Conservation (phyloP, 2,888 invertebrate genomes). For the Nemapogon koenigi region DNA sequence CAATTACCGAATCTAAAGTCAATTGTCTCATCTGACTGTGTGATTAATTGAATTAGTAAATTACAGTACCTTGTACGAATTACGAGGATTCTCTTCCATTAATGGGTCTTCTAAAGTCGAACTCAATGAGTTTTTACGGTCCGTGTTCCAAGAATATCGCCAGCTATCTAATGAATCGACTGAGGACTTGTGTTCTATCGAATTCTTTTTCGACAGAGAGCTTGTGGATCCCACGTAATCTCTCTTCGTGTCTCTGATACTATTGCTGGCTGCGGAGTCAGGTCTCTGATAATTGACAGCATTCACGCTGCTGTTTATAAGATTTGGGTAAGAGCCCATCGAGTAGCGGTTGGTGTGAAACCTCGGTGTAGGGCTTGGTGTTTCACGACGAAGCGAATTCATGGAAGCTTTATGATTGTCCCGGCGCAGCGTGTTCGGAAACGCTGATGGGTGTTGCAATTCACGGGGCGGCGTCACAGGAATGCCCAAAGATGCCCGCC, state of each 20-base stretch:
- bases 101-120: slow-evolving; percentile 2
- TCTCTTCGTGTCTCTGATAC: slow-evolving; percentile 54
- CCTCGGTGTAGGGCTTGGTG: slow-evolving; percentile 50
- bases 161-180: slow-evolving; percentile 76
- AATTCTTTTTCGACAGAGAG: slow-evolving; percentile 55
- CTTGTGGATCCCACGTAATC: slow-evolving; percentile 58
- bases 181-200: slow-evolving; percentile 62
- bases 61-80: slow-evolving; percentile 6
- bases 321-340: slow-evolving; percentile 51
- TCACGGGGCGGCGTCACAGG: slow-evolving; percentile 66
- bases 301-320: slow-evolving; percentile 35
- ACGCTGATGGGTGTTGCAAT: slow-evolving; percentile 73
- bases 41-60: slow-evolving; percentile 4
- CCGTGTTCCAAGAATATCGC: slow-evolving; percentile 74
- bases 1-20: slow-evolving; percentile 7
- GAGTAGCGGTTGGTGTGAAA: slow-evolving; percentile 43
- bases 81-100: neutral
- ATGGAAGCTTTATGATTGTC: slow-evolving; percentile 59
- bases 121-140: slow-evolving; percentile 69
- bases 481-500: slow-evolving; percentile 66
- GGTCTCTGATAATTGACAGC: slow-evolving; percentile 47
- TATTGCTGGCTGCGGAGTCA: slow-evolving; percentile 43
- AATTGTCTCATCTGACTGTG: slow-evolving; percentile 2
- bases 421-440: slow-evolving; percentile 71
- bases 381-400: slow-evolving; percentile 55